phyloP scores from a whole-genome alignment of 2,888 invertebrate species.

The Synanthedon myopaeformis region DNA sequence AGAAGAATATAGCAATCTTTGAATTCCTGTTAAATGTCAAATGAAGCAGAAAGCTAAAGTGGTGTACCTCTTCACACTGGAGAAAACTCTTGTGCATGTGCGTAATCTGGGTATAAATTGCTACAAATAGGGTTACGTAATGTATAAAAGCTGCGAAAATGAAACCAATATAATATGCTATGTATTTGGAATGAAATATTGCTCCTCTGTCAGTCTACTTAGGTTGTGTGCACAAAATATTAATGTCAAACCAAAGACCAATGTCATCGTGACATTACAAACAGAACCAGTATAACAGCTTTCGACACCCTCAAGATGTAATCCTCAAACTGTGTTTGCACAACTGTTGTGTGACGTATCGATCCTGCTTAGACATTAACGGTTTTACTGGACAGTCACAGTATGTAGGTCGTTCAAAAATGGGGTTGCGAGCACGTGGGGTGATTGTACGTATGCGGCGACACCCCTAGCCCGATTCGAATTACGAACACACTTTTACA shows the following conservation, averaged over 20 bases:
- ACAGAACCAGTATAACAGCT: slow-evolving; percentile 30
- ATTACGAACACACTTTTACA: slow-evolving; percentile 29
- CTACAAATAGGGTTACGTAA: too few relatives aligned
- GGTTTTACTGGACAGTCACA: slow-evolving; percentile 53
- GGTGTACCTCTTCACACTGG: too few relatives aligned
- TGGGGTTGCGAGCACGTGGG: slow-evolving; percentile 58
- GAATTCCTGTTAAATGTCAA: too few relatives aligned
- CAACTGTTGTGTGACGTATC: slow-evolving; percentile 50
- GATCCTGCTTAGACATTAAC: slow-evolving; percentile 58
- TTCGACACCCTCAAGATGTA: slow-evolving; percentile 44
- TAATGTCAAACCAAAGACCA: slow-evolving; percentile 8
- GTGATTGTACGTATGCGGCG: slow-evolving; percentile 32
- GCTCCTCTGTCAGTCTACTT: background rate
- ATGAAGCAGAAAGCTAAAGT: too few relatives aligned
- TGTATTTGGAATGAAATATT: too few relatives aligned
- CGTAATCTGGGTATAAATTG: too few relatives aligned
- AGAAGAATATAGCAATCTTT: too few relatives aligned
- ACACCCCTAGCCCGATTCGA: slow-evolving; percentile 56
- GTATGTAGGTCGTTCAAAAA: slow-evolving; percentile 57
- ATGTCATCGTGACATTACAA: slow-evolving; percentile 36
- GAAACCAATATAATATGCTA: too few relatives aligned
- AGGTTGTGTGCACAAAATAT: too few relatives aligned
- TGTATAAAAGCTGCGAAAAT: too few relatives aligned
- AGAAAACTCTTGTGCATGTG: too few relatives aligned
- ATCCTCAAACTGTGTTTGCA: slow-evolving; percentile 61